Percentiles rank a stretch among this genome's conserved stretches.
Evolutionary conservation across 2,888 invertebrate genomes (phyloP).

Genomic region (Pyrrhosoma nymphula): DNA sequence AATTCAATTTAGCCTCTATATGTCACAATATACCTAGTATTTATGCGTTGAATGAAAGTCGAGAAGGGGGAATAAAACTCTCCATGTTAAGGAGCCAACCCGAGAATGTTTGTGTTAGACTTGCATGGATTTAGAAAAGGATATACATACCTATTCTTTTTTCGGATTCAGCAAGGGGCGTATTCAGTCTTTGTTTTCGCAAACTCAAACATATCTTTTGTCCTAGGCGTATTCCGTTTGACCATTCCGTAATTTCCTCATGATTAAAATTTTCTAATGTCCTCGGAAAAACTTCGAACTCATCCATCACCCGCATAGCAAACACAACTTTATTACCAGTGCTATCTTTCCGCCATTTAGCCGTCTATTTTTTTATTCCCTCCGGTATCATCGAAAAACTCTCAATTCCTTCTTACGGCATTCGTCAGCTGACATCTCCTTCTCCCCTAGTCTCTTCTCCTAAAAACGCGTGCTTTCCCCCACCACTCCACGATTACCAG

Average conservation of each 20-base stretch:
- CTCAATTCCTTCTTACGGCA: not conserved
- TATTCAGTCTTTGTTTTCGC: not conserved
- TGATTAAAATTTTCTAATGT: not conserved
- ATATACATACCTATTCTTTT: not conserved
- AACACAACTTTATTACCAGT: not conserved
- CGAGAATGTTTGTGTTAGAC: no score
- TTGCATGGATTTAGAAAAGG: not conserved
- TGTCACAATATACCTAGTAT: no score
- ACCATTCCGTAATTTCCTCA: not conserved
- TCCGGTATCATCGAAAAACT: constrained; percentile 11
- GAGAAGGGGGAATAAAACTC: no score
- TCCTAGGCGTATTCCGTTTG: not conserved
- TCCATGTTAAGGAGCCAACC: no score
- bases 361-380: not conserved
- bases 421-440: constrained; percentile 22
- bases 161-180: not conserved
- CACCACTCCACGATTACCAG: not conserved
- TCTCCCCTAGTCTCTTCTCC: not conserved
- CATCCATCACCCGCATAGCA: not conserved
- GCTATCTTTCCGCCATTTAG: not conserved
- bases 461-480: constrained; percentile 3
- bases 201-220: not conserved
- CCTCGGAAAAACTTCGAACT: not conserved
- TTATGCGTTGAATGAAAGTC: no score
- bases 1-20: no score